A percentile compares a stretch with the other conserved stretches of the same genome.
phyloP scores from a whole-genome alignment of 2,888 invertebrate species.

The Eupithecia dodoneata region DNA sequence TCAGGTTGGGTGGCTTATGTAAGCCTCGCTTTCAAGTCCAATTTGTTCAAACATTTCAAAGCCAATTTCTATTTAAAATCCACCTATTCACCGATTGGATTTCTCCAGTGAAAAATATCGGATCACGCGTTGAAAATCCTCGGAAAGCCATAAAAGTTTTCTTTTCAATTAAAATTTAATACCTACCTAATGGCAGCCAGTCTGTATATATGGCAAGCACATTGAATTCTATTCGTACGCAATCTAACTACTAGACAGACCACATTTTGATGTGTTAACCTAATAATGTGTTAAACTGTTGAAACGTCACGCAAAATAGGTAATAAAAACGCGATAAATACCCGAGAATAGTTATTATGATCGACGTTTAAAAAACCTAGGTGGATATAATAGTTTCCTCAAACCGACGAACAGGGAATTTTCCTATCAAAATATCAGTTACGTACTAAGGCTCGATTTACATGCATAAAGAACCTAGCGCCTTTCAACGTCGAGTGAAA shows the following conservation, averaged over 20 bases:
- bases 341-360: neutral
- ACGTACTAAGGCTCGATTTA: conserved; percentile 11
- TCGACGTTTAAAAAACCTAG: neutral
- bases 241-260: no score
- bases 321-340: neutral
- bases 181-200: neutral
- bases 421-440: neutral
- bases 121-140: neutral
- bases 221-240: neutral
- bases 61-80: neutral
- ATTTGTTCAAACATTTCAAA: neutral
- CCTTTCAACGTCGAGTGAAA: conserved; percentile 23
- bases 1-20: neutral
- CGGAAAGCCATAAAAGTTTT: neutral
- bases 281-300: no score
- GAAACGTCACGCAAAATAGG: no score
- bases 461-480: conserved; percentile 23
- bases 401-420: neutral
- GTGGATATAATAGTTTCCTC: neutral
- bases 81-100: neutral
- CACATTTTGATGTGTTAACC: no score
- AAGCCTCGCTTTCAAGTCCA: neutral
- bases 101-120: neutral
- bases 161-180: neutral
- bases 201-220: neutral